Conservation (phyloP, 2,113 vertebrate species). For the Catagonus wagneri region DNA sequence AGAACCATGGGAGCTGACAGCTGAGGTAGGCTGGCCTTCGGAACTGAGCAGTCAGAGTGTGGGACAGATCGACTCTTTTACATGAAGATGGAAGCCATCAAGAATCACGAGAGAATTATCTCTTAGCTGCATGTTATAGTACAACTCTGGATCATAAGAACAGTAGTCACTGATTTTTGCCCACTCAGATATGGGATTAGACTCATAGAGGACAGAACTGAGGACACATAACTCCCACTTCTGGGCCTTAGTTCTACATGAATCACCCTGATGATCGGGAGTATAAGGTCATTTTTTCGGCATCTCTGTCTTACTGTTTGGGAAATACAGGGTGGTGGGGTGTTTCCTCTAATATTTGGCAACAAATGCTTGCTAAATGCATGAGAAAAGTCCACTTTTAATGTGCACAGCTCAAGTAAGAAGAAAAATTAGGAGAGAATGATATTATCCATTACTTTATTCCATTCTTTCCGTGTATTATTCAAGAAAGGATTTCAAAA, state of each 20-base stretch:
- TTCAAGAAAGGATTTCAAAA: constrained; percentile 6
- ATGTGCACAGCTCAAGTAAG: background rate
- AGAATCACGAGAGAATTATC: background rate
- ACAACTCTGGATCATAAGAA: background rate
- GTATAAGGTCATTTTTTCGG: background rate
- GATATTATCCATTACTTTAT: background rate
- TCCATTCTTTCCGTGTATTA: background rate
- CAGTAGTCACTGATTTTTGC: background rate
- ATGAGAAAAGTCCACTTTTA: constrained; percentile 1
- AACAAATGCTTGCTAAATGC: background rate
- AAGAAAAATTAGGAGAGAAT: background rate
- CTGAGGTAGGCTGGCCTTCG: background rate
- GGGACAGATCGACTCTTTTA: background rate
- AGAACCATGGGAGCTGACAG: background rate
- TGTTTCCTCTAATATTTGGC: background rate
- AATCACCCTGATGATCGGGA: background rate
- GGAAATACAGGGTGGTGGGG: background rate
- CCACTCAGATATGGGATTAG: background rate
- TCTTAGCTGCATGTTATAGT: background rate
- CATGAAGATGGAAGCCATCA: background rate
- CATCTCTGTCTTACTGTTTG: background rate
- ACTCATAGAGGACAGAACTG: background rate
- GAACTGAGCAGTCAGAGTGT: background rate
- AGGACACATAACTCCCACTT: background rate
- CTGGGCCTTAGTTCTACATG: background rate